Conservation (phyloP, 2,888 invertebrate genomes). For the Hyalella azteca region DNA sequence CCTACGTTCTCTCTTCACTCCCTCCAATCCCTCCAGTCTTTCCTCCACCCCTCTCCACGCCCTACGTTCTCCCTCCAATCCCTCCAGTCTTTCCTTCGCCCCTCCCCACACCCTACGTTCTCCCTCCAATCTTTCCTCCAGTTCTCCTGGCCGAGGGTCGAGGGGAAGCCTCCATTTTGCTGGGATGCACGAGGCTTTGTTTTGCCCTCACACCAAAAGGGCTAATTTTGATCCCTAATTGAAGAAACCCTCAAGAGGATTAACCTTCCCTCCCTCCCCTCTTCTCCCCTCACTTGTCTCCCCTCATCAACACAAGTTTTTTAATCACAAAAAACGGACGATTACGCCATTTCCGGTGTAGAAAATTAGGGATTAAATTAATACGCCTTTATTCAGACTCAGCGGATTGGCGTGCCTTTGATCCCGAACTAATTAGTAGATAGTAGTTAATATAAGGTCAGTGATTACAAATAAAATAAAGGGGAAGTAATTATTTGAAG, state of each 20-base stretch:
- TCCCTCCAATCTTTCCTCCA: background rate
- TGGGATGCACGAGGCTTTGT: background rate
- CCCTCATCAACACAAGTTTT: no score
- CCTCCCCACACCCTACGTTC: background rate
- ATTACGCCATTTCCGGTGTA: no score
- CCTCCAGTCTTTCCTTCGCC: background rate
- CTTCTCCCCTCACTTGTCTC: background rate
- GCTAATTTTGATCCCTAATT: slow-evolving; percentile 26
- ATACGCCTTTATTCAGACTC: no score
- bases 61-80: no score
- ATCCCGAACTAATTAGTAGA: no score
- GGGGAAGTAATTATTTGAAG: no score
- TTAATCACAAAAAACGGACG: no score
- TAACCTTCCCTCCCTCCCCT: background rate
- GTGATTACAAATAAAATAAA: no score
- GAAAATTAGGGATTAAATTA: no score
- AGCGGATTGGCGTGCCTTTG: no score
- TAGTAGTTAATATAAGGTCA: no score
- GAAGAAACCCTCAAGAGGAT: slow-evolving; percentile 25
- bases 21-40: background rate
- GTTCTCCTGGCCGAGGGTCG: background rate
- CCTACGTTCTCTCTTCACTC: background rate
- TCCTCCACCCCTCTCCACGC: no score
- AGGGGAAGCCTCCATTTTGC: background rate
- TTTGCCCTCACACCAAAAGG: slow-evolving; percentile 30